A percentile compares a stretch with the other conserved stretches of the same genome.
Conservation (phyloP, 1,140 invertebrate genomes). For the Sinonovacula constricta region DNA sequence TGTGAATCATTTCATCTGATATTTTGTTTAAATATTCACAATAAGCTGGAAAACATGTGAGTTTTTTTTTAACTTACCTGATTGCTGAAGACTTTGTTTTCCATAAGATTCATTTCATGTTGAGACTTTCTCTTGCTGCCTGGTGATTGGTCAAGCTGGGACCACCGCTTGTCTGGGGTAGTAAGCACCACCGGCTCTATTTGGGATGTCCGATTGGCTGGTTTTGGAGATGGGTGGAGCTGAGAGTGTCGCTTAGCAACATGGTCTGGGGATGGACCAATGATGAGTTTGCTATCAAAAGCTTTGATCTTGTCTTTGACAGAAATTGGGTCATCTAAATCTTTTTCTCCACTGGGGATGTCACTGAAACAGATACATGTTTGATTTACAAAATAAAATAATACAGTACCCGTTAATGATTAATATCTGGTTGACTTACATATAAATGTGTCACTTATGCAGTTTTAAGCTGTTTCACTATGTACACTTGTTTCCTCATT, state of each 20-base stretch:
- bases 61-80: constrained; percentile 5
- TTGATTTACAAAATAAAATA: too few species aligned
- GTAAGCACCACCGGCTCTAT: not conserved
- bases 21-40: too few species aligned
- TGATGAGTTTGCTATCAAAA: constrained; percentile 30
- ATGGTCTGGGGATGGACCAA: constrained; percentile 28
- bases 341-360: constrained; percentile 25
- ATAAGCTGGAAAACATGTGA: too few species aligned
- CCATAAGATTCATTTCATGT: constrained; percentile 1
- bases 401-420: too few species aligned
- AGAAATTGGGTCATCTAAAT: constrained; percentile 34
- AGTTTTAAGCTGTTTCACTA: too few species aligned
- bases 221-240: not conserved
- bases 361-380: constrained; percentile 21
- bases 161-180: not conserved
- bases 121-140: not conserved
- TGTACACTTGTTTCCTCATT: too few species aligned
- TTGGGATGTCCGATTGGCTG: not conserved
- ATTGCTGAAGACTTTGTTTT: not conserved
- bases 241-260: constrained; percentile 27
- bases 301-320: constrained; percentile 41
- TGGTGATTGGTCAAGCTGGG: not conserved
- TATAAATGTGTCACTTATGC: too few species aligned
- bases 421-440: too few species aligned
- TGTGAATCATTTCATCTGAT: too few species aligned